A percentile compares a stretch with the other conserved stretches of the same genome.
Conservation (phyloP, 2,113 vertebrate species). For the Notothenia rossii region DNA sequence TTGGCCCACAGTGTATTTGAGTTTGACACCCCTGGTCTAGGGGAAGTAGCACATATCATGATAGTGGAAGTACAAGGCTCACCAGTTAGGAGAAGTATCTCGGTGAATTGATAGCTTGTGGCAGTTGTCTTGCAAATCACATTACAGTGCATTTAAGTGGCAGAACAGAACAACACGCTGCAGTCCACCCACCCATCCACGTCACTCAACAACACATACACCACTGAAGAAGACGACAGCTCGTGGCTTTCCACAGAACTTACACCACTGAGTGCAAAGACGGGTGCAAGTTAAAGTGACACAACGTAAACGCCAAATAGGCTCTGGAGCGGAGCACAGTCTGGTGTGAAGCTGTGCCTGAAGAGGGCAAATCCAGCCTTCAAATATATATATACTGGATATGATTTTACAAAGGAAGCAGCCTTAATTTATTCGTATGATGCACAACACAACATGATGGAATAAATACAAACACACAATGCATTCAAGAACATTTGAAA, state of each 20-base stretch:
- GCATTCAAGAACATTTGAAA: background rate
- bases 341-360: constrained; percentile 18
- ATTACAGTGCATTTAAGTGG: constrained; percentile 21
- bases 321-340: constrained; percentile 4
- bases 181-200: constrained; percentile 29
- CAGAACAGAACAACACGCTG: constrained; percentile 4
- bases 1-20: too few relatives aligned
- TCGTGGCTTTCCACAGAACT: constrained; percentile 28
- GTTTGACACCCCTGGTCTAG: too few relatives aligned
- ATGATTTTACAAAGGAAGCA: constrained; percentile 4
- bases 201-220: constrained; percentile 20
- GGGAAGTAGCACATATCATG: constrained; percentile 15
- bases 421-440: background rate
- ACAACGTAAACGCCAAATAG: constrained; percentile 13
- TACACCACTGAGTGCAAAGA: constrained; percentile 13
- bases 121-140: constrained; percentile 23
- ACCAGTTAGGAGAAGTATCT: constrained; percentile 22
- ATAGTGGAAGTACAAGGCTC: constrained; percentile 9
- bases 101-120: constrained; percentile 9
- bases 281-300: constrained; percentile 20
- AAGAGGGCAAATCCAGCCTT: background rate
- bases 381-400: background rate
- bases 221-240: constrained; percentile 37
- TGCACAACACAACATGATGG: background rate
- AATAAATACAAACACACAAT: background rate